phyloP scores from a whole-genome alignment of 2,888 invertebrate genomes.

The Helleia helle region DNA sequence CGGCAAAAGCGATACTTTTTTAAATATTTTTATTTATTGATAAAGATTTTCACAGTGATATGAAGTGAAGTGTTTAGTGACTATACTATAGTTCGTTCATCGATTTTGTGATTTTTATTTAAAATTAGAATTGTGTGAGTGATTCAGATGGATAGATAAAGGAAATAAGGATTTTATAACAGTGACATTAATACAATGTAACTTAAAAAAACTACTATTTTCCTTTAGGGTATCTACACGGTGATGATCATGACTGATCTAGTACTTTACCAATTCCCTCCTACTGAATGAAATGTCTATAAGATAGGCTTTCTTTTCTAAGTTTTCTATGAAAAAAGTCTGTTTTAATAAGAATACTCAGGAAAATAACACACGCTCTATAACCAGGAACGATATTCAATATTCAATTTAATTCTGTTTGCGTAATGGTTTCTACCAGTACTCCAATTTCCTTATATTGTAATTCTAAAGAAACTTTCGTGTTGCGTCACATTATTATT shows the following conservation, averaged over 20 bases:
- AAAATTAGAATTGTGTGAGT: background rate
- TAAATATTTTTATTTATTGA: conserved; percentile 19
- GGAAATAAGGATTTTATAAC: no score
- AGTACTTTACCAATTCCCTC: no score
- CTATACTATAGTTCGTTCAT: no score
- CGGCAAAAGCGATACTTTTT: conserved; percentile 45
- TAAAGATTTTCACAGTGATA: conserved; percentile 27
- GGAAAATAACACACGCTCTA: background rate
- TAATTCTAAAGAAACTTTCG: no score
- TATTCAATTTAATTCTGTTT: conserved; percentile 4
- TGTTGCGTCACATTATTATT: background rate
- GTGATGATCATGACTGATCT: no score
- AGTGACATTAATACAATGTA: no score
- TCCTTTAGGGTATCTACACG: no score
- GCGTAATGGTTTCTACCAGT: background rate
- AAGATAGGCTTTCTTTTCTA: no score
- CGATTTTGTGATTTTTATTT: conserved; percentile 9
- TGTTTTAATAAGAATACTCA: no score
- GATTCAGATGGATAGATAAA: background rate
- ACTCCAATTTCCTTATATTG: conserved; percentile 3
- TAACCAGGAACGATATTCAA: background rate
- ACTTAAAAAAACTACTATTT: no score
- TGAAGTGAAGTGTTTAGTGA: conserved; percentile 50
- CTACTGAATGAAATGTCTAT: no score
- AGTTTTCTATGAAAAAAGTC: no score